Conservation (phyloP, 2,113 vertebrate species). For the Ailuropoda melanoleuca region DNA sequence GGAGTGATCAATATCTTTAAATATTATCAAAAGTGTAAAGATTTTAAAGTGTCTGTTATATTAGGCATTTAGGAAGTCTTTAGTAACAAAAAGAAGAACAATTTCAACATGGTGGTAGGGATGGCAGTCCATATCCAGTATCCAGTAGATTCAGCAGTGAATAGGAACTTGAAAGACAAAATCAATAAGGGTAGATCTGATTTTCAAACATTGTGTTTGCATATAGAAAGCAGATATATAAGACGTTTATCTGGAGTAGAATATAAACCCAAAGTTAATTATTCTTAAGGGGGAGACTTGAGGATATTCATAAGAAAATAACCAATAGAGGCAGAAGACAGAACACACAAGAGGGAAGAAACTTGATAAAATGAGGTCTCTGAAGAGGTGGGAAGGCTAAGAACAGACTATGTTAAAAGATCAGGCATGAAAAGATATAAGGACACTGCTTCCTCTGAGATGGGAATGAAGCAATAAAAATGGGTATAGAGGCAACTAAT, state of each 20-base stretch:
- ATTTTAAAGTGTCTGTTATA: not conserved
- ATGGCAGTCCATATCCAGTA: not conserved
- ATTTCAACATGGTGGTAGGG: not conserved
- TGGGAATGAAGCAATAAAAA: not conserved
- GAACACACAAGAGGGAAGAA: not conserved
- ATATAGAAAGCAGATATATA: not conserved
- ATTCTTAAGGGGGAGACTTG: not conserved
- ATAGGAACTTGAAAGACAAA: not conserved
- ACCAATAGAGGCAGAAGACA: not conserved
- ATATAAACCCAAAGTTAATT: not conserved
- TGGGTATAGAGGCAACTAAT: not conserved
- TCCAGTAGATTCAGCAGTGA: not conserved
- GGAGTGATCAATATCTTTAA: not conserved
- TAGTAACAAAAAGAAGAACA: not conserved
- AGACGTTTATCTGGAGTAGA: not conserved
- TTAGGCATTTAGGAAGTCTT: not conserved
- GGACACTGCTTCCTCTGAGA: not conserved
- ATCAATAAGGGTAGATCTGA: not conserved
- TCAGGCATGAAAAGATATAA: not conserved
- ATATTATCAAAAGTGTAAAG: not conserved
- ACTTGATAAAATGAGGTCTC: not conserved
- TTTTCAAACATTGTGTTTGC: not conserved
- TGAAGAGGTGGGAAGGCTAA: not conserved
- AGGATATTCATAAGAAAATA: not conserved
- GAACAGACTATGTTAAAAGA: not conserved